Evolutionary conservation across 2,113 vertebrate species (phyloP).

Genomic region (Gnathonemus longibarbis): DNA sequence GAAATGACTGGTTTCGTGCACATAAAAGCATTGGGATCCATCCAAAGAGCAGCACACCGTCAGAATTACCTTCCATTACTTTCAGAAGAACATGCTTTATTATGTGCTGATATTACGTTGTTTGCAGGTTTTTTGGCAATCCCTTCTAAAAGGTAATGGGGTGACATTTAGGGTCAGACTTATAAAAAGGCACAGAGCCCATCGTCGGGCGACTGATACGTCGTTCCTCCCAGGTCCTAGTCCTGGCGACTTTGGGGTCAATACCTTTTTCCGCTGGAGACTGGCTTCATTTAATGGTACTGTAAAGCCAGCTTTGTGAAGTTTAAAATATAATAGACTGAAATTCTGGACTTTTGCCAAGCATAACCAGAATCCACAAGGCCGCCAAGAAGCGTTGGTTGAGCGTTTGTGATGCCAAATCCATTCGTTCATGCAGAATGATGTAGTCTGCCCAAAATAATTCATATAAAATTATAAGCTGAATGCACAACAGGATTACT

Average conservation of each 20-base stretch:
- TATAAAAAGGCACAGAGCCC: neutral
- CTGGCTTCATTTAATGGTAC: neutral
- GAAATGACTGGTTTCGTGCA: neutral
- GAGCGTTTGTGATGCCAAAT: neutral
- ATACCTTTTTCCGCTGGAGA: neutral
- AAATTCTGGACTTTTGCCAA: neutral
- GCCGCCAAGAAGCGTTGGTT: neutral
- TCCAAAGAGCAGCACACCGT: neutral
- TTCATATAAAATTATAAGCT: neutral
- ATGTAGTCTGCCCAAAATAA: neutral
- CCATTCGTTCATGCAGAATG: neutral
- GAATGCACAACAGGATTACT: neutral
- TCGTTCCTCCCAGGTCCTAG: neutral
- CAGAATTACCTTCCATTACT: constrained; percentile 4
- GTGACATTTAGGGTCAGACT: constrained; percentile 18
- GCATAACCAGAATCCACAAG: neutral
- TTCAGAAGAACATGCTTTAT: neutral
- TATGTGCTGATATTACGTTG: constrained; percentile 2
- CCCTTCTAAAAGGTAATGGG: constrained; percentile 10
- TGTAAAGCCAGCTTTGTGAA: neutral
- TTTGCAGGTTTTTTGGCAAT: neutral
- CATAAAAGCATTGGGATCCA: neutral
- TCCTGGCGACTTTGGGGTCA: neutral
- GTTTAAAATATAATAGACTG: constrained; percentile 6
- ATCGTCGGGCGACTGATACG: neutral